A percentile compares a stretch with the other conserved stretches of the same genome.
Evolutionary conservation across 2,113 vertebrate genomes (phyloP).

Genomic region (Mormyrus iriodes): DNA sequence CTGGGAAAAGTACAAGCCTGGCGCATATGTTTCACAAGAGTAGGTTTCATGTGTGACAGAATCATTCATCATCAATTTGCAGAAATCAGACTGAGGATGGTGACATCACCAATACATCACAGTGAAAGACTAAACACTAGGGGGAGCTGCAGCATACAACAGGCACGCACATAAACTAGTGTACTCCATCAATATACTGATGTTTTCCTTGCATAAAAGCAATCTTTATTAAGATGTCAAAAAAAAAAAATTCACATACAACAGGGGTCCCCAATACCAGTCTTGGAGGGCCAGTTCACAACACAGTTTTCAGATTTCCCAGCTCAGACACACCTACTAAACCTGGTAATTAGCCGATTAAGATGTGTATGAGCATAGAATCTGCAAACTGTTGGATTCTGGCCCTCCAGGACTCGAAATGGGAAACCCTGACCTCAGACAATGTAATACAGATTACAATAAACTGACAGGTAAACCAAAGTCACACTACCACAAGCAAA

Average conservation of each 20-base stretch:
- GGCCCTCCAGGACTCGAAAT: background rate
- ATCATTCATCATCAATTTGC: background rate
- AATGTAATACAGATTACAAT: background rate
- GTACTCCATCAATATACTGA: background rate
- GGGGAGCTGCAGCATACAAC: background rate
- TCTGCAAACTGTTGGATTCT: background rate
- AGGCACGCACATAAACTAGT: background rate
- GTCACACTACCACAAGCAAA: background rate
- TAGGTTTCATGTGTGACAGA: background rate
- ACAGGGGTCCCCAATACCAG: background rate
- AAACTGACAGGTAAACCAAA: background rate
- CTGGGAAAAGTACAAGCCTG: background rate
- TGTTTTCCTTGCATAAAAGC: background rate
- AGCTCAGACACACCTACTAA: background rate
- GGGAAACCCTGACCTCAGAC: background rate
- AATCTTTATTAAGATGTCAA: background rate
- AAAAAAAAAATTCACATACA: background rate
- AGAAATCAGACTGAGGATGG: background rate
- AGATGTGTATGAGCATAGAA: background rate
- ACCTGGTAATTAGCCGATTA: background rate
- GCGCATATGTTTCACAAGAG: slow-evolving; percentile 12
- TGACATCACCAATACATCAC: background rate
- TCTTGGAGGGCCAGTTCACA: background rate
- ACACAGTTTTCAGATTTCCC: background rate
- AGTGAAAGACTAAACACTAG: background rate